Base-by-base conservation (phyloP, 2,888 invertebrate genomes). In the Meganola albula region DNA sequence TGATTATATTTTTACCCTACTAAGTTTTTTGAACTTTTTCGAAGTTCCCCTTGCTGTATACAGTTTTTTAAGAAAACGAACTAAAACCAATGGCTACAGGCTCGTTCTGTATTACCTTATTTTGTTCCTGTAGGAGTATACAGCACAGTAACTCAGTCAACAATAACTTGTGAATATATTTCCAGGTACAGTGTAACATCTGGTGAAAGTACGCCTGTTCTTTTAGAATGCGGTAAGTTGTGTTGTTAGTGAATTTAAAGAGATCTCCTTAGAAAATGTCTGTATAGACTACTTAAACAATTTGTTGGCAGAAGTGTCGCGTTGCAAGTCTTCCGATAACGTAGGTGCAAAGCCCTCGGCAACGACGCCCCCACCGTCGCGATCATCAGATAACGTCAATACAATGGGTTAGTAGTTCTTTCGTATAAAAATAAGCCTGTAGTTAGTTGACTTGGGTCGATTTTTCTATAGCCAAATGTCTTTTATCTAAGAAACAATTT, bases 171-270 rank as follows among this genome's bases (percentile, higher is more conserved):
- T 3, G 1, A 10, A 1, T 29, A 31, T 24, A 18, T 12, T 41
- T 66, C 63, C 64, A 87, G 87, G 85, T 87, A 86, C 51, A 87
- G 87, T 37, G 82, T 85, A 7, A 87, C 87, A 23, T 87, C 87
- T 6, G 87, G 87, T 16, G 87, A 87, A 59, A 87, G 87, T 45
- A 87, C 87, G 11, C 87, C 87, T 3, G 84, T 87, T 10, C 69
- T 87, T 59, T 65, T 87, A 62, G 87, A 87, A 65, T 83, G 78
- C 41, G 85, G 85, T 84, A 54, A 62, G 76, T 65, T 16, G 4
- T 16, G 16, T n/a, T n/a, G n/a, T n/a, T n/a, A n/a, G n/a, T n/a
- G n/a, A n/a, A n/a, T n/a, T n/a, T n/a, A n/a, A n/a, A n/a, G n/a
- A n/a, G n/a, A 6, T 7, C 14, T 10, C 3, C 12, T 2, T 9